Conservation (phyloP, 2,888 invertebrate species). For the Drosophila dives region DNA sequence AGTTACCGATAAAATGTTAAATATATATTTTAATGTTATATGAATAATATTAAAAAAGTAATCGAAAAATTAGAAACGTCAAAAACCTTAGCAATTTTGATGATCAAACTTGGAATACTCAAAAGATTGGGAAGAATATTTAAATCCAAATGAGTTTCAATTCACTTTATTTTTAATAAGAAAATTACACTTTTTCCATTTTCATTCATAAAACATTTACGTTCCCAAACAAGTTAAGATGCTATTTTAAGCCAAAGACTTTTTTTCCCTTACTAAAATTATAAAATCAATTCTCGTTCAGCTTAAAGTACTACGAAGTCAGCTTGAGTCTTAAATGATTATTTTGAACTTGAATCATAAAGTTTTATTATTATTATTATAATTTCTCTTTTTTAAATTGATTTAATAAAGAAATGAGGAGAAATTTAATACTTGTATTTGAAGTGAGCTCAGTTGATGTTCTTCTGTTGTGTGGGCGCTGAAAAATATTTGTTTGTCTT, state of each 20-base stretch:
- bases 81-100: not conserved
- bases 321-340: not conserved
- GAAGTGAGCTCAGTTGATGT: not conserved
- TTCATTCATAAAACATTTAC: not conserved
- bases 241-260: not conserved
- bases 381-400: not conserved
- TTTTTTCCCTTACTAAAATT: not conserved
- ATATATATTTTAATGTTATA: not conserved
- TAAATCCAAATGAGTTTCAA: not conserved
- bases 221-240: not conserved
- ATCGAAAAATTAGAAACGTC: not conserved
- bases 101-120: not conserved
- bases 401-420: not conserved
- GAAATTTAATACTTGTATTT: not conserved
- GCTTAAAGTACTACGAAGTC: not conserved
- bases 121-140: not conserved
- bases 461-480: not conserved
- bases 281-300: not conserved
- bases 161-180: not conserved
- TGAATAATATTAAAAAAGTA: not conserved
- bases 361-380: not conserved
- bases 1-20: not conserved
- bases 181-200: not conserved
- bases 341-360: not conserved
- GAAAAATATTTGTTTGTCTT: slow-evolving; percentile 3